Evolutionary conservation across 2,888 invertebrate genomes (phyloP), one percentile per base, ranked within the genome.

Genomic region (Busseola fusca): DNA sequence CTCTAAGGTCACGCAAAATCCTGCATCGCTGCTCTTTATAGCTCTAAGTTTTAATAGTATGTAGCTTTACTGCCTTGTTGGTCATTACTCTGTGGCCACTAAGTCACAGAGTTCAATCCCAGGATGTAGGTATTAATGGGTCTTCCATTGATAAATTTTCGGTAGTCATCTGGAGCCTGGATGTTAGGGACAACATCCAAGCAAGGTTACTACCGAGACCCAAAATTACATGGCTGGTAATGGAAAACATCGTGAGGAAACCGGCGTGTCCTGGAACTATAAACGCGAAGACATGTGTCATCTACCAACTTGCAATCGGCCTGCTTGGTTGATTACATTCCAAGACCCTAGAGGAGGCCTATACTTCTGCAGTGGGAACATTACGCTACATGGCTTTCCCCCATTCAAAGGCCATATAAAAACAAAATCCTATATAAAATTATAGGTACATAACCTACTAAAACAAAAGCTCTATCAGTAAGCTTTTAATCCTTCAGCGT

Each of bases 401-500:
- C 64, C 16, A 56, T 40, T 14, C 30, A 74, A 63, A 63, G 14
- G 12, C 4, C n/a, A 34, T 34, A 34, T 12, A 45, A 63, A 64
- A 54, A 64, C 73, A 48, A 34, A 58, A 30, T 6, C 16, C 50
- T 48, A 42, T 57, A 50, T n/a, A 69, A 52, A 27, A n/a, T n/a
- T 27, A 30, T 52, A 52, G 34, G 14, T 64, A 25, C 9, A 21
- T 69, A 6, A 56, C 10, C 21, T 10, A n/a, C 40, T 57, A 57
- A 56, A 63, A 77, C 57, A 77, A 58, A 57, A 25, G 71, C n/a
- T 60, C 16, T 77, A 50, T 62, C 62, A 21, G 42, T 59, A 69
- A 70, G 71, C 50, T 50, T 77, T 74, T 63, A 63, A 74, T 57
- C 57, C 71, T 76, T 16, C 27, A 50, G 57, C 42, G 37, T 52